Conservation (phyloP, 2,888 invertebrate species). For the Oxyteleia sp. region DNA sequence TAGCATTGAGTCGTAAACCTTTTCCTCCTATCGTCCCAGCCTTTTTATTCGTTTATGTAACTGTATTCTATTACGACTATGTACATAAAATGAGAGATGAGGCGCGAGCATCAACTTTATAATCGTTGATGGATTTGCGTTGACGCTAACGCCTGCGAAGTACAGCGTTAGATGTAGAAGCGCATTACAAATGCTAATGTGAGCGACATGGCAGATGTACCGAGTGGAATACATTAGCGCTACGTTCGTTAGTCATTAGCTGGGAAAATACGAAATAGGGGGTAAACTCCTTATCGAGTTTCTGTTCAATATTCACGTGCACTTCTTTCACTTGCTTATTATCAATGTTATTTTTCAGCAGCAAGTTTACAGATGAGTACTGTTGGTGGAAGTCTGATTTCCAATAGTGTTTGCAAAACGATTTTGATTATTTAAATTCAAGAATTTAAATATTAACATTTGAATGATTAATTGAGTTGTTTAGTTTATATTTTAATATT, state of each 20-base stretch:
- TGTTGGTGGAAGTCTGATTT: neutral
- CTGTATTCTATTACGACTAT: conserved; percentile 51
- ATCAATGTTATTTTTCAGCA: conserved; percentile 39
- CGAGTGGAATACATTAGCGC: conserved; percentile 85
- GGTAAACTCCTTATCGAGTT: conserved; percentile 71
- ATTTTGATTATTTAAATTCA: conserved; percentile 5
- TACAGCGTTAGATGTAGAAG: conserved; percentile 80
- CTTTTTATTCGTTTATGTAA: conserved; percentile 62
- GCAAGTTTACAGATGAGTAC: conserved; percentile 1
- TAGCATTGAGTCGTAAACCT: conserved; percentile 76
- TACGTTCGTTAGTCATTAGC: conserved; percentile 86
- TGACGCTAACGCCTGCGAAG: conserved; percentile 81
- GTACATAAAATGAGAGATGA: conserved; percentile 58
- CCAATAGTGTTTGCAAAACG: neutral
- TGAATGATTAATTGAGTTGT: neutral
- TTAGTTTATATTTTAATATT: neutral
- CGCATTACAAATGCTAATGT: conserved; percentile 87
- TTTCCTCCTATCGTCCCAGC: conserved; percentile 15
- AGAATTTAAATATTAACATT: neutral
- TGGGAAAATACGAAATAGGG: conserved; percentile 83
- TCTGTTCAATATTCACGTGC: conserved; percentile 60
- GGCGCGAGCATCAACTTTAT: conserved; percentile 74
- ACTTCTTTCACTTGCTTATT: conserved; percentile 44
- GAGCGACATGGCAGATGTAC: conserved; percentile 83
- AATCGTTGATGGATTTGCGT: conserved; percentile 83